phyloP scores from a whole-genome alignment of 1,140 invertebrate species.

The Trigoniulus corallinus region DNA sequence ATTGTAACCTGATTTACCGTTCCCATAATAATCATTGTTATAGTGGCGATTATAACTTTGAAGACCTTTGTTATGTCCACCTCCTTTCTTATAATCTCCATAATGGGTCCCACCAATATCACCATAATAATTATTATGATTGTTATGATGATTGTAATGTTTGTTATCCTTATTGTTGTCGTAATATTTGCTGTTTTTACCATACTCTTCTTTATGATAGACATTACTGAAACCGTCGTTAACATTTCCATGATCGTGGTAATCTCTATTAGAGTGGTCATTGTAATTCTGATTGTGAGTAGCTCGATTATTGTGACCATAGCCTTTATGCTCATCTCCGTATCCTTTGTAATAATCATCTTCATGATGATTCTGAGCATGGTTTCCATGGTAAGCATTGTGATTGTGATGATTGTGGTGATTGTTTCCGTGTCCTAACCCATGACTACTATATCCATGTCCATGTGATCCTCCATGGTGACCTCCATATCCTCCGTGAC shows the following conservation, averaged over 20 bases:
- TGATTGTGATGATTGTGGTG: background rate
- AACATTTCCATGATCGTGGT: background rate
- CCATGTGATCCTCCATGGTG: background rate
- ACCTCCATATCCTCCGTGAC: background rate
- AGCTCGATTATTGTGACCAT: background rate
- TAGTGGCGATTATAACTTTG: background rate
- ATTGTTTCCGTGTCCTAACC: background rate
- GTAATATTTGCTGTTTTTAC: background rate
- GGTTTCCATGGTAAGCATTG: background rate
- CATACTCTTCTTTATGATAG: conserved; percentile 1
- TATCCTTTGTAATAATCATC: background rate
- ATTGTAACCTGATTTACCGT: background rate
- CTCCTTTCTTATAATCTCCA: background rate
- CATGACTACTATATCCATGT: background rate
- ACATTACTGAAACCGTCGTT: conserved; percentile 1
- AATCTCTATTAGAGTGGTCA: background rate
- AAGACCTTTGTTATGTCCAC: background rate
- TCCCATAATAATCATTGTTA: background rate
- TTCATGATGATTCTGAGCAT: background rate
- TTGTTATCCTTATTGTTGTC: background rate
- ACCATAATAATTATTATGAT: background rate
- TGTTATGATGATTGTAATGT: background rate
- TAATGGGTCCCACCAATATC: background rate
- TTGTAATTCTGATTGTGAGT: background rate
- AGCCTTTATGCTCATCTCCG: background rate